Percentiles rank a stretch among this genome's conserved stretches.
These are phyloP conservation scores for Metridium senile DNA, from an alignment of 92 coral and sea anemone species.

Conservation along the genomic window DNA sequence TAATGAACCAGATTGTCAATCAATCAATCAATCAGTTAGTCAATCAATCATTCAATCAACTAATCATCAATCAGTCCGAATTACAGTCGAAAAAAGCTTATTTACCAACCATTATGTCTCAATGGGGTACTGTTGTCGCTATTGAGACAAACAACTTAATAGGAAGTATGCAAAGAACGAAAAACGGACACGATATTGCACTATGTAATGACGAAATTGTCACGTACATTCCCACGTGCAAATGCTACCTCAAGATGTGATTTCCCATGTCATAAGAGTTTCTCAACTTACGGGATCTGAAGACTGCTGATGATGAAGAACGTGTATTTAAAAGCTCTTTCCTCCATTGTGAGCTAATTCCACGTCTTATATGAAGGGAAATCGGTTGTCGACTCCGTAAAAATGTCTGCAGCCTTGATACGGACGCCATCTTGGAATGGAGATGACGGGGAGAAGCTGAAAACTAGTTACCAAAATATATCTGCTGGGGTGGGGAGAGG, in stretches of 20 bases:
- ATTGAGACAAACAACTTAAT: too few species aligned
- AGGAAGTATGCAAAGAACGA: too few species aligned
- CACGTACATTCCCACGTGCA: conserved; percentile 4
- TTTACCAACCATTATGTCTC: too few species aligned
- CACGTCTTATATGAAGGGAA: conserved; percentile 15
- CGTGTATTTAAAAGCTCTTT: conserved; percentile 3
- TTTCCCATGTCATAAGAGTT: neutral
- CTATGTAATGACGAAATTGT: neutral
- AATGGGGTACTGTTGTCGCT: too few species aligned
- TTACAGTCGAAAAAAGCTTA: too few species aligned
- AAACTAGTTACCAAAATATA: neutral
- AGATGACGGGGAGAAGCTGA: conserved; percentile 21
- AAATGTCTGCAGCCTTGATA: conserved; percentile 27
- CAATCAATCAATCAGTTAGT: too few species aligned
- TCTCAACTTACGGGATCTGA: neutral
- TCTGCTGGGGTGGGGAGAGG: conserved; percentile 4
- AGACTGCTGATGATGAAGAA: conserved; percentile 7
- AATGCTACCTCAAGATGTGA: neutral
- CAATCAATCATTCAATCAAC: too few species aligned
- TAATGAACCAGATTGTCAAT: too few species aligned
- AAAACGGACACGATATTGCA: too few species aligned
- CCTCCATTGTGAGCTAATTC: neutral
- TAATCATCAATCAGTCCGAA: too few species aligned
- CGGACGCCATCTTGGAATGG: conserved; percentile 42
- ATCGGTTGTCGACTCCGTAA: conserved; percentile 27